phyloP scores from a whole-genome alignment of 2,113 vertebrate species.

The Zootoca vivipara region DNA sequence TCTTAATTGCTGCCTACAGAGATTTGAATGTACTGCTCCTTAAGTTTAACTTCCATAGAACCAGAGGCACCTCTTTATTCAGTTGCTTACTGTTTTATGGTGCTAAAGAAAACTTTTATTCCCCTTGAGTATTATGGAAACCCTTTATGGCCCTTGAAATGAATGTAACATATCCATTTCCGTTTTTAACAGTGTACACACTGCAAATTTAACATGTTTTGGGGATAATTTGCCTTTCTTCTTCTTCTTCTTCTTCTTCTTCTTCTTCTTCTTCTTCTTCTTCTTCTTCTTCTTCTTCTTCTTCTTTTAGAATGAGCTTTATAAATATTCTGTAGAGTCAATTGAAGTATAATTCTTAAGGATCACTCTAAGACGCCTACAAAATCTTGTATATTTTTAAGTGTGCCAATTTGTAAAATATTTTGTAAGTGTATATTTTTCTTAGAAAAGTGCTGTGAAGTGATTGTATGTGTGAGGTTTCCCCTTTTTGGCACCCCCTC shows the following conservation, averaged over 20 bases:
- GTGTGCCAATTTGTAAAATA: conserved; percentile 99
- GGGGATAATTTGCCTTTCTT: conserved; percentile 93
- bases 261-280: conserved; percentile 83
- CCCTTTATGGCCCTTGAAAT: conserved; percentile 89
- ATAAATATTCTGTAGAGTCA: conserved; percentile 99
- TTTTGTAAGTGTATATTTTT: conserved; percentile 99
- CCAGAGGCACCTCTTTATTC: conserved; percentile 89
- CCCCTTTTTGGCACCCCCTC: conserved; percentile 97
- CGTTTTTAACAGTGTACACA: conserved; percentile 98
- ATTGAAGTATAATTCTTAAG: conserved; percentile 99
- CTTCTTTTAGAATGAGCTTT: conserved; percentile 97
- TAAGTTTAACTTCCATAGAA: conserved; percentile 82
- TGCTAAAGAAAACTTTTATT: conserved; percentile 87
- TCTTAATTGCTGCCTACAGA: conserved; percentile 91
- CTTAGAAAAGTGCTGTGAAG: conserved; percentile 99
- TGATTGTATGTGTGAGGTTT: conserved; percentile 96
- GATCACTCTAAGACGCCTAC: conserved; percentile 98
- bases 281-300: conserved; percentile 72
- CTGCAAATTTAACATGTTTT: conserved; percentile 95
- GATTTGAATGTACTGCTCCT: conserved; percentile 96
- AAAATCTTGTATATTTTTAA: conserved; percentile 99
- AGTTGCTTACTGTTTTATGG: conserved; percentile 94
- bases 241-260: conserved; percentile 77
- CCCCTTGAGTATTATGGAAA: conserved; percentile 82
- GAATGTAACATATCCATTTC: conserved; percentile 98